These are phyloP conservation scores for Drosophila pseudotakahashii DNA, from an alignment of 2,888 invertebrate genomes.

Conservation along the genomic window DNA sequence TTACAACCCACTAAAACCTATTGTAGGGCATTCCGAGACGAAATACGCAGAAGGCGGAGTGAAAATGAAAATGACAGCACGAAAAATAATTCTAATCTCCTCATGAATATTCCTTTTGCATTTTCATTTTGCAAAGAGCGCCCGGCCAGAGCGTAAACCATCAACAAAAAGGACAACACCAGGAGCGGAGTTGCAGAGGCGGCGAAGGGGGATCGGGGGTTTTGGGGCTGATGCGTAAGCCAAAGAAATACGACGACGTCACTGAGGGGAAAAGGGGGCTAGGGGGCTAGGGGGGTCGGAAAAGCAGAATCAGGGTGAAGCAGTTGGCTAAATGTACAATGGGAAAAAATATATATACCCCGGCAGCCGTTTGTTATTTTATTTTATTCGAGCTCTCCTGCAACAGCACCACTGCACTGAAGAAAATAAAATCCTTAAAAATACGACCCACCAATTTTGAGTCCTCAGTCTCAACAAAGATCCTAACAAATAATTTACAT, in stretches of 20 bases:
- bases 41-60: constrained; percentile 57
- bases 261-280: constrained; percentile 23
- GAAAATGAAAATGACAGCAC: constrained; percentile 80
- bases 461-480: no score
- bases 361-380: constrained; percentile 63
- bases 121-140: constrained; percentile 80
- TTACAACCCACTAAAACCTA: neutral
- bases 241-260: constrained; percentile 71
- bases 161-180: constrained; percentile 71
- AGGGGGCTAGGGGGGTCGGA: neutral
- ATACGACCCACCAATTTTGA: no score
- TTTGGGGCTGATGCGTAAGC: constrained; percentile 52
- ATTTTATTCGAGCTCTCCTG: constrained; percentile 56
- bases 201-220: neutral
- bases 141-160: constrained; percentile 58
- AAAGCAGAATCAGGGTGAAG: constrained; percentile 19
- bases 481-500: no score
- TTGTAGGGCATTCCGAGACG: constrained; percentile 54
- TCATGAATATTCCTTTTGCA: constrained; percentile 84
- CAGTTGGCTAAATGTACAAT: constrained; percentile 68
- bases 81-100: constrained; percentile 84
- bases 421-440: neutral
- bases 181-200: constrained; percentile 9
- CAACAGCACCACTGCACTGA: constrained; percentile 28
- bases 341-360: constrained; percentile 58